These are phyloP conservation scores for Diabrotica virgifera DNA, from an alignment of 1,140 invertebrate genomes.

Conservation along the genomic window DNA sequence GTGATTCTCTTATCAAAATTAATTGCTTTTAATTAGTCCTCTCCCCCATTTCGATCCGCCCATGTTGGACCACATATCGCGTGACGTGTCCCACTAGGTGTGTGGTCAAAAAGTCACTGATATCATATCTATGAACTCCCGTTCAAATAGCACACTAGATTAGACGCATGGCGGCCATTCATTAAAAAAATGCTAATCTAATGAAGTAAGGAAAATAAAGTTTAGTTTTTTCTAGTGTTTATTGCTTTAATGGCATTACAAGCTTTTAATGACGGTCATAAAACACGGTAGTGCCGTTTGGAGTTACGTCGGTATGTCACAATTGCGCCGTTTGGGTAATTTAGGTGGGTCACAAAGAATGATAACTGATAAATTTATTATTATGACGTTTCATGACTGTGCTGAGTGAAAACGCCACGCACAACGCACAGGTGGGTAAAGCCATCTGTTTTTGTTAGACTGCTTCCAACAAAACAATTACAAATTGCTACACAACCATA, in stretches of 20 bases:
- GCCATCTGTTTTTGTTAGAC: no score
- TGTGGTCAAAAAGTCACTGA: not conserved
- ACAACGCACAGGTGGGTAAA: not conserved
- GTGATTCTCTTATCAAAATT: no score
- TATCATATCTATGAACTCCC: not conserved
- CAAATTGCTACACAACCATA: no score
- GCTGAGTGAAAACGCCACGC: not conserved
- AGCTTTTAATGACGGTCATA: not conserved
- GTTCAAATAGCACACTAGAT: conserved; percentile 2
- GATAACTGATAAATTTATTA: conserved; percentile 3
- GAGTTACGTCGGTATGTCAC: no score
- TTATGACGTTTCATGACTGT: not conserved
- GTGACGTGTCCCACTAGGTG: not conserved
- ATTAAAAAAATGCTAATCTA: conserved; percentile 1
- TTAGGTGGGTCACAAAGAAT: not conserved
- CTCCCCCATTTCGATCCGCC: no score
- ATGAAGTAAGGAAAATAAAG: conserved; percentile 1
- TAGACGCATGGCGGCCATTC: not conserved
- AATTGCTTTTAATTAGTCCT: no score
- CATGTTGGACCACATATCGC: not conserved
- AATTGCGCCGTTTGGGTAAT: not conserved
- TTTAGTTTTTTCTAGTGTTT: conserved; percentile 3
- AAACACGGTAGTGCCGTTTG: not conserved
- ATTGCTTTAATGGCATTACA: not conserved
- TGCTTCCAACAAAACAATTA: no score